Base-by-base conservation (phyloP, 2,113 vertebrate genomes). In the Cricetomys ansorgei region DNA sequence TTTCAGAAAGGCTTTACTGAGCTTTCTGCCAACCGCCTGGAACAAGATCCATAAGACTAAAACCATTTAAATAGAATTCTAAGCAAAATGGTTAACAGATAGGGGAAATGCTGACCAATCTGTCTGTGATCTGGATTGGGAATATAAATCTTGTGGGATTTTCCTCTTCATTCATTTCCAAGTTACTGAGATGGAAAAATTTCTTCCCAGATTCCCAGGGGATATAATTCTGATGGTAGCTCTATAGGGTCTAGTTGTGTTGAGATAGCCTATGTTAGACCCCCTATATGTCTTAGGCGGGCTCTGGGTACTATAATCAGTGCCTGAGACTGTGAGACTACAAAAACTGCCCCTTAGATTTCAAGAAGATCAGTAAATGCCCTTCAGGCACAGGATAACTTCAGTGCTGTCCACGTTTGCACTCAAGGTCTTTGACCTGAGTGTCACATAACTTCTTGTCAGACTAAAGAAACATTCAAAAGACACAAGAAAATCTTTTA, bases 301-400 rank as follows among this genome's bases (percentile, higher is more conserved):
- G 13, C 21, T 84, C 55, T 87, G 62, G 10, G 8, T 50, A 79
- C 84, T 75, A 16, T 34, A 16, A 79, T 37, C 65, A 62, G 48
- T 48, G 45, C 94, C 31, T 6, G 86, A 91, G 12, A 37, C 31
- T 48, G 10, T 59, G 53, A 92, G 23, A 15, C n/a, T 59, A 21
- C 2, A 88, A 79, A 75, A 80, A 64, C 17, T 62, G 70, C 37
- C 12, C 67, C 23, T 40, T 62, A 45, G 65, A 13, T 91, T 94
- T 92, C 80, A 91, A 53, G 62, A 48, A 94, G 53, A 88, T 89
- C 64, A 77, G 48, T 92, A 96, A 50, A 59, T 45, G 45, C 7
- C 27, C 79, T 88, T 16, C 16, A 69, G 79, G 62, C 17, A 50
- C 27, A 76, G 75, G 29, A 25, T 15, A 40, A 8, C 73, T 86